phyloP scores from a whole-genome alignment of 2,888 invertebrate genomes.

The Netelia fuscicornis region DNA sequence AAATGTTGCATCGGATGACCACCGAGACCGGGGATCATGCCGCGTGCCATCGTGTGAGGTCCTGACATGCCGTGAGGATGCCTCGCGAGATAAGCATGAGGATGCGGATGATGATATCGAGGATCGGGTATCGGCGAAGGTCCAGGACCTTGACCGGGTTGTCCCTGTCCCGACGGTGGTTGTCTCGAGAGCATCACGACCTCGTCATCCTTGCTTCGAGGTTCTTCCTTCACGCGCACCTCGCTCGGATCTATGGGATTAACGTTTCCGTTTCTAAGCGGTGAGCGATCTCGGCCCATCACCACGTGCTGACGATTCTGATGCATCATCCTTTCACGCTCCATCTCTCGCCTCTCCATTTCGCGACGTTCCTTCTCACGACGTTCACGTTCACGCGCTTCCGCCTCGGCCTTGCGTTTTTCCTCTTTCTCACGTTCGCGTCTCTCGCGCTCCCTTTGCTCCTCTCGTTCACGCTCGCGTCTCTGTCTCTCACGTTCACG shows the following conservation, averaged over 20 bases:
- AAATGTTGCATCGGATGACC: slow-evolving; percentile 86
- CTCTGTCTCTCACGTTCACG: slow-evolving; percentile 87
- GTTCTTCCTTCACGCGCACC: slow-evolving; percentile 88
- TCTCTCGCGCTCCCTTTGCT: slow-evolving; percentile 85
- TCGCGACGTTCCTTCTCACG: slow-evolving; percentile 86
- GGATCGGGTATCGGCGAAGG: slow-evolving; percentile 85
- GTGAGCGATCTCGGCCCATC: slow-evolving; percentile 89
- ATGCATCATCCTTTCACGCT: slow-evolving; percentile 86
- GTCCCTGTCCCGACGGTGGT: slow-evolving; percentile 64
- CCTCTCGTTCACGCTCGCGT: slow-evolving; percentile 83
- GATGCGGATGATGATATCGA: slow-evolving; percentile 86
- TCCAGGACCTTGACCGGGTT: slow-evolving; percentile 82
- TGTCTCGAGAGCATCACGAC: slow-evolving; percentile 85
- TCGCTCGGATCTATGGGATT: slow-evolving; percentile 74
- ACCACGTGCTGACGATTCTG: slow-evolving; percentile 83
- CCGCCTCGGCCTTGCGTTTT: slow-evolving; percentile 83
- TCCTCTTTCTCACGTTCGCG: slow-evolving; percentile 84
- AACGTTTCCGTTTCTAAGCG: slow-evolving; percentile 89
- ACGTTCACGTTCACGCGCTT: slow-evolving; percentile 83
- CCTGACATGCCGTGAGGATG: slow-evolving; percentile 85
- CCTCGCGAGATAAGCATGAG: slow-evolving; percentile 84
- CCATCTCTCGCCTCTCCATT: slow-evolving; percentile 87
- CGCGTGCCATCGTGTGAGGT: slow-evolving; percentile 86
- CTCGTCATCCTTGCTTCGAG: slow-evolving; percentile 87
- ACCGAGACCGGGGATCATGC: slow-evolving; percentile 85